These are phyloP conservation scores for Orchesella flavescens DNA, from an alignment of 2,888 invertebrate genomes.

Conservation along the genomic window DNA sequence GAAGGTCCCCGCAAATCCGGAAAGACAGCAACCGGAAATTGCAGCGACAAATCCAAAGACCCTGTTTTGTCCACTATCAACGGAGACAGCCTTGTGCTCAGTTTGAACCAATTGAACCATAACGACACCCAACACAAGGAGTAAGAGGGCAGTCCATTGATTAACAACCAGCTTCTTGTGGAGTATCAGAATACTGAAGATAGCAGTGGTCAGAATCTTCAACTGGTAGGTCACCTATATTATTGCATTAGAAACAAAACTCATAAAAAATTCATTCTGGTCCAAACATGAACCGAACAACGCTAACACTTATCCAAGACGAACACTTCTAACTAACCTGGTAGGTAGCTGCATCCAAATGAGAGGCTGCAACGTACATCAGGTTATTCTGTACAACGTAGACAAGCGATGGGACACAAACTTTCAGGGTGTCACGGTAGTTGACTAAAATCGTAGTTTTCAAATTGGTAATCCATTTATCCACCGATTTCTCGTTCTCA, in stretches of 20 bases:
- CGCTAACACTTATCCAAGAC: no score
- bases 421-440: slow-evolving; percentile 89
- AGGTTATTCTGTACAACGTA: slow-evolving; percentile 98
- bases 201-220: slow-evolving; percentile 96
- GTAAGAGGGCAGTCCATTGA: slow-evolving; percentile 90
- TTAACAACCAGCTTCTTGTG: slow-evolving; percentile 82
- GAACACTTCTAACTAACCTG: slow-evolving; percentile 80
- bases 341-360: slow-evolving; percentile 98
- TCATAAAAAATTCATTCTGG: background rate
- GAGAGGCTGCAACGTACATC: slow-evolving; percentile 95
- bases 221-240: slow-evolving; percentile 96
- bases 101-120: slow-evolving; percentile 85
- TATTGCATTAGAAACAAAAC: slow-evolving; percentile 20
- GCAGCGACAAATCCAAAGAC: slow-evolving; percentile 88
- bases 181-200: slow-evolving; percentile 93
- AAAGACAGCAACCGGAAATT: slow-evolving; percentile 89
- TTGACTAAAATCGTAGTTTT: slow-evolving; percentile 85
- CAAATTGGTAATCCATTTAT: slow-evolving; percentile 79
- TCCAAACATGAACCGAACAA: no score
- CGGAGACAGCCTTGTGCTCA: slow-evolving; percentile 73
- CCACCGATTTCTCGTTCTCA: slow-evolving; percentile 81
- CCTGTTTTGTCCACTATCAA: slow-evolving; percentile 79
- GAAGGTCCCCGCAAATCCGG: slow-evolving; percentile 98
- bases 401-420: slow-evolving; percentile 94
- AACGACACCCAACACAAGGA: slow-evolving; percentile 87